phyloP scores from a whole-genome alignment of 2,888 invertebrate genomes.

The Cordilura impudica region DNA sequence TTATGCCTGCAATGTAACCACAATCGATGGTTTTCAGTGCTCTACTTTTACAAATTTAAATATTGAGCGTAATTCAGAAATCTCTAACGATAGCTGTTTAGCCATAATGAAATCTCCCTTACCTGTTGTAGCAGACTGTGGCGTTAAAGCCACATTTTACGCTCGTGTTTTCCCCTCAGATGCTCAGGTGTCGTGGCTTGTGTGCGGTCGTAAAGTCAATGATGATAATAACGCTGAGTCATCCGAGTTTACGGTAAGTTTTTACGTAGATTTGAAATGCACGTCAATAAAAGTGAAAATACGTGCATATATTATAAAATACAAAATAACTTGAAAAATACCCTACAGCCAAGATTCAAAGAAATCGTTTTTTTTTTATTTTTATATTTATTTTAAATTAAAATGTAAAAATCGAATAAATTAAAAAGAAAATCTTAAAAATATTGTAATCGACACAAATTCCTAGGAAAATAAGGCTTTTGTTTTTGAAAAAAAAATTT shows the following conservation, averaged over 20 bases:
- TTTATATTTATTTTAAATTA: too few species aligned
- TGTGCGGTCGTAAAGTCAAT: slow-evolving; percentile 65
- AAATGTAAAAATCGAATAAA: too few species aligned
- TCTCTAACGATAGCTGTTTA: slow-evolving; percentile 76
- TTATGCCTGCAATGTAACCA: slow-evolving; percentile 84
- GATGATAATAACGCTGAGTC: slow-evolving; percentile 68
- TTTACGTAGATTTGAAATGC: slow-evolving; percentile 6
- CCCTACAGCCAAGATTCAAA: too few species aligned
- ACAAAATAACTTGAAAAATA: too few species aligned
- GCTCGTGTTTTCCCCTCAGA: slow-evolving; percentile 79
- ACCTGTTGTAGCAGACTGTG: slow-evolving; percentile 79
- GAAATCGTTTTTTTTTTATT: too few species aligned
- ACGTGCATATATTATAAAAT: too few species aligned
- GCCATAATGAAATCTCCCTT: slow-evolving; percentile 80
- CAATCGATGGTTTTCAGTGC: slow-evolving; percentile 80
- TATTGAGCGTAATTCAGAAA: slow-evolving; percentile 63
- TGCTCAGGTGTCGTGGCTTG: slow-evolving; percentile 79
- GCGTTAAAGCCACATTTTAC: slow-evolving; percentile 80
- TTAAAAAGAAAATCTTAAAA: too few species aligned
- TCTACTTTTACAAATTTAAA: slow-evolving; percentile 75
- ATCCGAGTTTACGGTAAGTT: slow-evolving; percentile 76
- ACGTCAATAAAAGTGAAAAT: background rate
- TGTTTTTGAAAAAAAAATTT: too few species aligned
- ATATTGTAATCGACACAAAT: too few species aligned
- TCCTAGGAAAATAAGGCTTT: too few species aligned